phyloP scores from a whole-genome alignment of 2,113 vertebrate genomes.

The Microcebus jonahi region DNA sequence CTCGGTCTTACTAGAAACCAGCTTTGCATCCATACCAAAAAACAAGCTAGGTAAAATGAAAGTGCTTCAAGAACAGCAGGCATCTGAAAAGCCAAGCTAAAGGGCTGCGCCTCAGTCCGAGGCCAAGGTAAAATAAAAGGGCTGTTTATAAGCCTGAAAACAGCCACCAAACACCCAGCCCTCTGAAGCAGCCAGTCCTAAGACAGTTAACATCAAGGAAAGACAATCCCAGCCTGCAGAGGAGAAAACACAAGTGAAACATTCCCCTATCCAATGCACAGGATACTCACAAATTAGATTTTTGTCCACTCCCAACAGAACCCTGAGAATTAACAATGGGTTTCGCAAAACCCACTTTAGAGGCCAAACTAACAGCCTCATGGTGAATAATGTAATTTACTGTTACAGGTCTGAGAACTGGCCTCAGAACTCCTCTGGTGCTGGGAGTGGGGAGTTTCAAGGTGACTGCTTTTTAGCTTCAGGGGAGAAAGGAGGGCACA shows the following conservation, averaged over 20 bases:
- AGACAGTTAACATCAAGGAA: constrained; percentile 67
- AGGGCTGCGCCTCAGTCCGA: constrained; percentile 54
- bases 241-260: constrained; percentile 55
- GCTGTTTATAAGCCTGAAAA: constrained; percentile 37
- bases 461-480: constrained; percentile 71
- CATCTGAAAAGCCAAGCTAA: constrained; percentile 36
- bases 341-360: constrained; percentile 69
- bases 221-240: constrained; percentile 57
- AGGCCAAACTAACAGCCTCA: constrained; percentile 70
- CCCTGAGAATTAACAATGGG: constrained; percentile 59
- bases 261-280: background rate
- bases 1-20: constrained; percentile 42
- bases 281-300: constrained; percentile 68
- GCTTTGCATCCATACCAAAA: constrained; percentile 21
- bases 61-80: constrained; percentile 47
- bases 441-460: constrained; percentile 59
- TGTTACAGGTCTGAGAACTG: constrained; percentile 54
- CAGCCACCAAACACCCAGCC: constrained; percentile 47
- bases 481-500: constrained; percentile 66
- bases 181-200: constrained; percentile 38
- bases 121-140: constrained; percentile 75
- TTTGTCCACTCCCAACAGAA: constrained; percentile 67
- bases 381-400: constrained; percentile 47
- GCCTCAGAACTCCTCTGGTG: constrained; percentile 36
- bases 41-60: constrained; percentile 39